phyloP scores from a whole-genome alignment of 2,113 vertebrate genomes.

The Geococcyx californianus region DNA sequence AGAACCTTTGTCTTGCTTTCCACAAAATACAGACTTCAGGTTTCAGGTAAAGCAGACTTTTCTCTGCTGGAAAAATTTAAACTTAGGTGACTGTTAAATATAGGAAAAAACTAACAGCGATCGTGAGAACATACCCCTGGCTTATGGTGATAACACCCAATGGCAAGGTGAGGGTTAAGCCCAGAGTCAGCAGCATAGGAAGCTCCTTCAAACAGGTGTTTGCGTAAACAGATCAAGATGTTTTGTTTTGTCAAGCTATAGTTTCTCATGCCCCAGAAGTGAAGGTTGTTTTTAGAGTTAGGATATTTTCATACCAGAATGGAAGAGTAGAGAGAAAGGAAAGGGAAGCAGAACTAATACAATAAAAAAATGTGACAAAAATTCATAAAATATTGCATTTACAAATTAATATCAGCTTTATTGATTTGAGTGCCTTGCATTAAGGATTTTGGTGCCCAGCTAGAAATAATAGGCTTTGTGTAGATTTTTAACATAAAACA shows the following conservation, averaged over 20 bases:
- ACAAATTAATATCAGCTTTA: not conserved
- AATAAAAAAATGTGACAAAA: not conserved
- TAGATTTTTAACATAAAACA: not conserved
- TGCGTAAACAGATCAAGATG: not conserved
- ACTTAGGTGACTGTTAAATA: not conserved
- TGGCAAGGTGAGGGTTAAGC: not conserved
- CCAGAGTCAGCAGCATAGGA: not conserved
- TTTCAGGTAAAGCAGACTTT: not conserved
- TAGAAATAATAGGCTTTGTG: not conserved
- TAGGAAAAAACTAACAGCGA: not conserved
- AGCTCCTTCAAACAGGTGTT: fast-evolving
- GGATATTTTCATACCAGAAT: not conserved
- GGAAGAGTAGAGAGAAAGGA: not conserved
- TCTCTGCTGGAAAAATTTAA: not conserved
- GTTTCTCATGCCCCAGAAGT: not conserved
- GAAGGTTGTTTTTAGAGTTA: not conserved
- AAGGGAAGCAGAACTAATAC: not conserved
- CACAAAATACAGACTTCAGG: not conserved
- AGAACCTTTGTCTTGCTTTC: not conserved
- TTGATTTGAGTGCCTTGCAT: not conserved
- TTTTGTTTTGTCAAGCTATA: not conserved
- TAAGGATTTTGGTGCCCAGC: not conserved
- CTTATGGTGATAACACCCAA: not conserved
- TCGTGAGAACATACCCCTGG: not conserved
- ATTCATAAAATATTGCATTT: not conserved